phyloP scores from a whole-genome alignment of 92 coral and sea anemone species.

The Parazoanthus atlanticus region DNA sequence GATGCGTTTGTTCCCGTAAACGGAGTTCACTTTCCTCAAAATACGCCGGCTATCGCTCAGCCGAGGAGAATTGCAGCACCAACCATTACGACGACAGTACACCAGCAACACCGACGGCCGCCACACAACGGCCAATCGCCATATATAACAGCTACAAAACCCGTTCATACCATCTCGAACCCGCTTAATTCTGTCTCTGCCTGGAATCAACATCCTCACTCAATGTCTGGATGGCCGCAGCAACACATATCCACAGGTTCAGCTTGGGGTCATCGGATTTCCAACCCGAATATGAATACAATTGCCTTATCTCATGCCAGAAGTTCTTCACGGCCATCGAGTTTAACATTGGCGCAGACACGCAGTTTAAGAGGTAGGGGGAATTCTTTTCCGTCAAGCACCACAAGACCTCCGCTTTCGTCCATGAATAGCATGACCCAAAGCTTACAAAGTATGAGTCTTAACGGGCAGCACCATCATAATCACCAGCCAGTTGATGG shows the following conservation, averaged over 20 bases:
- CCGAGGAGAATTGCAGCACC: slow-evolving; percentile 81
- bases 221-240: slow-evolving; percentile 96
- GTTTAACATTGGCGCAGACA: slow-evolving; percentile 63
- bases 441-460: slow-evolving; percentile 87
- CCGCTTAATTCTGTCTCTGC: slow-evolving; percentile 71
- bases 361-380: slow-evolving; percentile 42
- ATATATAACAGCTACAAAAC: slow-evolving; percentile 76
- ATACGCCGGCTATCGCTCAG: slow-evolving; percentile 81
- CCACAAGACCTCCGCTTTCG: slow-evolving; percentile 77
- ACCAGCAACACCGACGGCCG: slow-evolving; percentile 85
- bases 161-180: slow-evolving; percentile 63
- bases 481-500: slow-evolving; percentile 90
- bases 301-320: slow-evolving; percentile 70
- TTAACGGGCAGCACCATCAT: slow-evolving; percentile 61
- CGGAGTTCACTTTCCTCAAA: slow-evolving; percentile 86
- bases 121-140: slow-evolving; percentile 73
- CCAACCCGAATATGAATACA: slow-evolving; percentile 70
- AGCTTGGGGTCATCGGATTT: slow-evolving; percentile 88
- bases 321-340: slow-evolving; percentile 79
- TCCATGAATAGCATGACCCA: slow-evolving; percentile 91
- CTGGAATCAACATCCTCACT: slow-evolving; percentile 83
- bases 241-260: slow-evolving; percentile 80
- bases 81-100: slow-evolving; percentile 75
- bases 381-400: slow-evolving; percentile 41
- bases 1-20: slow-evolving; percentile 93